phyloP scores from a whole-genome alignment of 2,113 vertebrate genomes.

The Oreochromis aureus region DNA sequence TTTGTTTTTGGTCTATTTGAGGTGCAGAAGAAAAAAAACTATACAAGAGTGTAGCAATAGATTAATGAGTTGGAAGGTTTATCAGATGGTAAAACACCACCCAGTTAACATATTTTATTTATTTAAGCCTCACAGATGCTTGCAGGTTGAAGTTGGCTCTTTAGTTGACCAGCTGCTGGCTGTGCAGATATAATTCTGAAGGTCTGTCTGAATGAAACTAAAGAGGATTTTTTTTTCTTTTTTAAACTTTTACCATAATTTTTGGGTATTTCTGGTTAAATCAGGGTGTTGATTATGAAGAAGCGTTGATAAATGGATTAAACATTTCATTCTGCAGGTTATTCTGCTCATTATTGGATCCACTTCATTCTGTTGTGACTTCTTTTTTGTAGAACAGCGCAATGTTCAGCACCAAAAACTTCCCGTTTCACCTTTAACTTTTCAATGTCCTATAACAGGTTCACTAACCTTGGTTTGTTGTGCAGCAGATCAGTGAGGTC shows the following conservation, averaged over 20 bases:
- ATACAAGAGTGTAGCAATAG: not conserved
- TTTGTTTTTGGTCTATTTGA: rapidly evolving
- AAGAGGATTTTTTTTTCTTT: not conserved
- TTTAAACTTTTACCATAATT: not conserved
- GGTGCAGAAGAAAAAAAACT: not conserved
- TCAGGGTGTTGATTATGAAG: not conserved
- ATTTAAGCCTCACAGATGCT: not conserved
- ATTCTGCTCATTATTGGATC: not conserved
- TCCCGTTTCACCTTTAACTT: not conserved
- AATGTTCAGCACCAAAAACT: not conserved
- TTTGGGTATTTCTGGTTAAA: rapidly evolving
- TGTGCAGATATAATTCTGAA: not conserved
- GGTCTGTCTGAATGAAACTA: not conserved
- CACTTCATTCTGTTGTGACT: not conserved
- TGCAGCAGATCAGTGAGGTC: not conserved
- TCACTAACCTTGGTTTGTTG: not conserved
- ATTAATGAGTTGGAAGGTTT: not conserved
- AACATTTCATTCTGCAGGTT: not conserved
- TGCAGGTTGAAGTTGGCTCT: not conserved
- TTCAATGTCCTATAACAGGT: not conserved
- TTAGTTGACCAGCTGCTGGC: not conserved
- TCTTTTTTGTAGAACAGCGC: not conserved
- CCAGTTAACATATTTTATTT: not conserved
- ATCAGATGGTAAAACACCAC: rapidly evolving
- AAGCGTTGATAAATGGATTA: not conserved